These are phyloP conservation scores for Falcunculus frontatus DNA, from an alignment of 2,113 vertebrate genomes.

Conservation along the genomic window DNA sequence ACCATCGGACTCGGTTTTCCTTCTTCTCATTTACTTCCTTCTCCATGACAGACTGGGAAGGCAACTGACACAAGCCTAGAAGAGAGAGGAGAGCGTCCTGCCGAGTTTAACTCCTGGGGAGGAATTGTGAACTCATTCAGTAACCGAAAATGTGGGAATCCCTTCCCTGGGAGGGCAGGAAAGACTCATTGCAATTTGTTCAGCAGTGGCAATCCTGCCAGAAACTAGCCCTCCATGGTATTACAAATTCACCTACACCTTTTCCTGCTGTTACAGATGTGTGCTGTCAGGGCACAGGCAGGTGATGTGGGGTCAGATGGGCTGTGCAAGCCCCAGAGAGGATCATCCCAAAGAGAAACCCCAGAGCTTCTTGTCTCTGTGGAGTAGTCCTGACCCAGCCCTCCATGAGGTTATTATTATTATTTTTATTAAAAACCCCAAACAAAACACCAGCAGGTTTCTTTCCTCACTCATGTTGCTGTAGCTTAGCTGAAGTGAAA, in stretches of 20 bases:
- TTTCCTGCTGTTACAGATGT: neutral
- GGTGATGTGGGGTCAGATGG: neutral
- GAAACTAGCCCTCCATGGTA: neutral
- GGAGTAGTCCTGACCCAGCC: neutral
- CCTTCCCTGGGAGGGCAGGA: neutral
- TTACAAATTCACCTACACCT: neutral
- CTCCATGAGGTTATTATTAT: neutral
- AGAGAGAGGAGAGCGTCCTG: neutral
- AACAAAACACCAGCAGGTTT: neutral
- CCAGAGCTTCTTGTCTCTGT: neutral
- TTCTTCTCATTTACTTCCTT: constrained; percentile 55
- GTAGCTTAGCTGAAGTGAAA: neutral
- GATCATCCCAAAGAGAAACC: neutral
- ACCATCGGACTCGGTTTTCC: constrained; percentile 42
- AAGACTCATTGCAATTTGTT: neutral
- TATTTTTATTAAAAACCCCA: neutral
- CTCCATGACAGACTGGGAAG: constrained; percentile 53
- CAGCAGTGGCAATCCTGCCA: neutral
- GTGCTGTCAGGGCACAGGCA: neutral
- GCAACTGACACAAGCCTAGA: constrained; percentile 59
- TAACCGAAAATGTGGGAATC: neutral
- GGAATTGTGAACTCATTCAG: neutral
- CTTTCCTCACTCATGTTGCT: neutral
- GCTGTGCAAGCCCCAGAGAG: neutral
- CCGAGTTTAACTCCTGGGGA: neutral